Percentiles rank a stretch among this genome's conserved stretches.
These are phyloP conservation scores for Acanthopleura granulata DNA, from an alignment of 2,888 invertebrate species.

Conservation along the genomic window DNA sequence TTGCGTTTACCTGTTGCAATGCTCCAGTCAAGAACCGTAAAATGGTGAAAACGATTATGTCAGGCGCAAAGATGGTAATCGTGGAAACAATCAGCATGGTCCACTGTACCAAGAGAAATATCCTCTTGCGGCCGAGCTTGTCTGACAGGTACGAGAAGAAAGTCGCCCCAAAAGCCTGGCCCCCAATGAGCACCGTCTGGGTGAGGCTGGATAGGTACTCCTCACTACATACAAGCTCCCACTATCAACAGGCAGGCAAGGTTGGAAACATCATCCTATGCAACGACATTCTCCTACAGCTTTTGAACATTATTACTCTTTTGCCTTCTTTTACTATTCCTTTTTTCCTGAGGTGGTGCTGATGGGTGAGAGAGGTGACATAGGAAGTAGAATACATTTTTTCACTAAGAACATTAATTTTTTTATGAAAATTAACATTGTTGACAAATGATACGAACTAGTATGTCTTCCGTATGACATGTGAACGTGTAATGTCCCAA, in stretches of 20 bases:
- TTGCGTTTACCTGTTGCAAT: slow-evolving; percentile 3
- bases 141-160: slow-evolving; percentile 1
- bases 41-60: not conserved
- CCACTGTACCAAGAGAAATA: slow-evolving; percentile 2
- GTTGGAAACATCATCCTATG: no score
- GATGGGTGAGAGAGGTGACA: no score
- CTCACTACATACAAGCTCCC: slow-evolving; percentile 9
- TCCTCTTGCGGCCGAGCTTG: not conserved
- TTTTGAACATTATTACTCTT: not conserved
- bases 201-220: slow-evolving; percentile 13
- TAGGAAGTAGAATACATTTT: no score
- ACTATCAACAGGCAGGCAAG: not conserved
- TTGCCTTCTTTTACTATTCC: no score
- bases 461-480: no score
- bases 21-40: slow-evolving; percentile 1
- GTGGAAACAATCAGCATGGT: not conserved
- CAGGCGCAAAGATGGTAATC: not conserved
- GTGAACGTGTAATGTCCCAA: no score
- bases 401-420: no score
- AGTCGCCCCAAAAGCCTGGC: slow-evolving; percentile 15
- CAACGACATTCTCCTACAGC: not conserved
- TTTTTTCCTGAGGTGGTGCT: no score
- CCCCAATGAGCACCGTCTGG: slow-evolving; percentile 16
- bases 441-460: no score
- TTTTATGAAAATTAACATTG: no score